Evolutionary conservation across 2,888 invertebrate genomes (phyloP).

Genomic region (Capitulum mitella): DNA sequence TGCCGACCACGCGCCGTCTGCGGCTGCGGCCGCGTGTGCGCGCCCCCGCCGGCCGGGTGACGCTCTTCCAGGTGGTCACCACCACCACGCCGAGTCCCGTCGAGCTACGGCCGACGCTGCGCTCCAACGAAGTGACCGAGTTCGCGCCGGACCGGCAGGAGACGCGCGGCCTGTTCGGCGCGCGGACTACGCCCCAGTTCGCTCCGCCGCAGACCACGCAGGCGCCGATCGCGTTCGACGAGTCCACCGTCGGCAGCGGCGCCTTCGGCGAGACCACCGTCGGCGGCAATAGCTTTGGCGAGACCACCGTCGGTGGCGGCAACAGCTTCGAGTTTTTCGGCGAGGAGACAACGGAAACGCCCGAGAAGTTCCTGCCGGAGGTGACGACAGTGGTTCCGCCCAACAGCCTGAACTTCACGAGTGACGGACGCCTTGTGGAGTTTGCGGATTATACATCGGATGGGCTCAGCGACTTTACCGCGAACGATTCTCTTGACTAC

Average conservation of each 20-base stretch:
- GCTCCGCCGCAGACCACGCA: background rate
- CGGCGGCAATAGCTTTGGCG: no score
- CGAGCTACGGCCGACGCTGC: background rate
- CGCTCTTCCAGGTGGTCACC: background rate
- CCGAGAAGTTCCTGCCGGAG: background rate
- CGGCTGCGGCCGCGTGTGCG: background rate
- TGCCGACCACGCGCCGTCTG: background rate
- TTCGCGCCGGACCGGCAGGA: background rate
- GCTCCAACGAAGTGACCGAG: conserved; percentile 1
- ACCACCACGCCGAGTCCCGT: background rate
- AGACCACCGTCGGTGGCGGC: no score
- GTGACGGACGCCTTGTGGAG: background rate
- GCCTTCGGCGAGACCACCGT: no score
- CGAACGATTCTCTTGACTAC: no score
- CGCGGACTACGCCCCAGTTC: background rate
- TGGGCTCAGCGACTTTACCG: no score
- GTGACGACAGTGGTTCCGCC: background rate
- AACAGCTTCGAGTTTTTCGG: background rate
- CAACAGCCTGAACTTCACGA: background rate
- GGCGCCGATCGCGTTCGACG: background rate
- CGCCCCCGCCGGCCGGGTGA: background rate
- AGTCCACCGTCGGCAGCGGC: no score
- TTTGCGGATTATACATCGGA: background rate
- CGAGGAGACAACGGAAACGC: background rate
- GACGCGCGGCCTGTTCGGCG: background rate